Evolutionary conservation across 2,113 vertebrate species (phyloP), one percentile per base, ranked within the genome.

Genomic region (Clupea harengus): DNA sequence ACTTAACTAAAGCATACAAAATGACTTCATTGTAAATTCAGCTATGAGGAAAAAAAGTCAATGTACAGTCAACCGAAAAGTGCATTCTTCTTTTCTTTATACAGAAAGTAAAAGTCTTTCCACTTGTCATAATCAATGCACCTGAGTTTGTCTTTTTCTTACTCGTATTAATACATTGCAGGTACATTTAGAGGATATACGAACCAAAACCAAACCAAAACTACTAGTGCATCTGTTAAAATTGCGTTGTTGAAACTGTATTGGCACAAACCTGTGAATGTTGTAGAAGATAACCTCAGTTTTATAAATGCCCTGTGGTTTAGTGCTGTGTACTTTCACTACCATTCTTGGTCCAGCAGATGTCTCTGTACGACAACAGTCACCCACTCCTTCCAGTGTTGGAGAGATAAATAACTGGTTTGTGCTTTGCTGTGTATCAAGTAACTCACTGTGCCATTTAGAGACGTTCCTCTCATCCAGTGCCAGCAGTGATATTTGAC

Each of bases 31-130:
- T 28, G 72, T 39, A 39, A 78, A 15, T 78, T 78, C 13, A 39
- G 8, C 32, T 32, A 17, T 4, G 28, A 39, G 39, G 25, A 78
- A 78, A 78, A 17, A 44, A 78, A 11, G 11, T 15, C 9, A 78
- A 78, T 78, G 72, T 78, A 78, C 72, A 78, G 72, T 78, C 72
- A 78, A 78, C 72, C 72, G 11, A 78, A 78, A 78, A 78, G 72
- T 78, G 72, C 72, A 39, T 78, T 78, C 28, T 78, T 78, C 72
- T 78, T 78, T 78, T 78, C 10, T 39, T 78, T 78, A 78, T 78
- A 78, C 25, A 17, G 72, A 78, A 15, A 78, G 72, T 78, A 78
- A 78, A 78, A 17, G 72, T 78, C 72, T 78, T 78, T 72, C 25
- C 72, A 32, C 72, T 78, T 78, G 72, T 78, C 72, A 78, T 78